Evolutionary conservation across 1,140 invertebrate species (phyloP).

Genomic region (Brachystomella parvula): DNA sequence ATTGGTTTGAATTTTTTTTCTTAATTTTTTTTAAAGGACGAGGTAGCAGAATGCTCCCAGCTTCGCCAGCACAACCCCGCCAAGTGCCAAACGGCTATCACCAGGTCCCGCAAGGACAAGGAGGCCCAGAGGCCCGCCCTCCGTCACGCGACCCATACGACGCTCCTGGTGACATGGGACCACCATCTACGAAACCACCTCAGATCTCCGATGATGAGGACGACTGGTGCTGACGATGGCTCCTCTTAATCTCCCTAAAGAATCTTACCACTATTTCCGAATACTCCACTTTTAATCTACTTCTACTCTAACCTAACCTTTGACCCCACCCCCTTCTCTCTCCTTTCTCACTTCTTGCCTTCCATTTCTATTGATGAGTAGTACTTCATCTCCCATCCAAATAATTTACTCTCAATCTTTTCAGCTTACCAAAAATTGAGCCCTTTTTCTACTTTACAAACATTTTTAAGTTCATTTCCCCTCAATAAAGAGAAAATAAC

Average conservation of each 20-base stretch:
- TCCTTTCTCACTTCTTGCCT: background rate
- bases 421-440: background rate
- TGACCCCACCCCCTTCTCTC: background rate
- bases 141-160: conserved; percentile 9
- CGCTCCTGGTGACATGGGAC: conserved; percentile 36
- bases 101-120: conserved; percentile 7
- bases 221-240: conserved; percentile 38
- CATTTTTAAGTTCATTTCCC: background rate
- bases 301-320: background rate
- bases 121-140: background rate
- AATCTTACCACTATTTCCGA: conserved; percentile 7
- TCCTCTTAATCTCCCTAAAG: conserved; percentile 23
- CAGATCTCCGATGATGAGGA: conserved; percentile 35
- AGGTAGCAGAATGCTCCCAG: conserved; percentile 32
- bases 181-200: conserved; percentile 16
- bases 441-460: background rate
- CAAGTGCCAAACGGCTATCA: conserved; percentile 33
- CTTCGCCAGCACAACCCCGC: conserved; percentile 17
- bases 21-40: conserved; percentile 22
- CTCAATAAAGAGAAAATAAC: background rate
- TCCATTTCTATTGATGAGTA: background rate
- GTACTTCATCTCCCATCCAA: too few species aligned
- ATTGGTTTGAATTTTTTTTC: too few species aligned
- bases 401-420: too few species aligned
- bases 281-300: background rate